These are phyloP conservation scores for Torymus tubicola DNA, from an alignment of 2,888 invertebrate species.

Conservation along the genomic window DNA sequence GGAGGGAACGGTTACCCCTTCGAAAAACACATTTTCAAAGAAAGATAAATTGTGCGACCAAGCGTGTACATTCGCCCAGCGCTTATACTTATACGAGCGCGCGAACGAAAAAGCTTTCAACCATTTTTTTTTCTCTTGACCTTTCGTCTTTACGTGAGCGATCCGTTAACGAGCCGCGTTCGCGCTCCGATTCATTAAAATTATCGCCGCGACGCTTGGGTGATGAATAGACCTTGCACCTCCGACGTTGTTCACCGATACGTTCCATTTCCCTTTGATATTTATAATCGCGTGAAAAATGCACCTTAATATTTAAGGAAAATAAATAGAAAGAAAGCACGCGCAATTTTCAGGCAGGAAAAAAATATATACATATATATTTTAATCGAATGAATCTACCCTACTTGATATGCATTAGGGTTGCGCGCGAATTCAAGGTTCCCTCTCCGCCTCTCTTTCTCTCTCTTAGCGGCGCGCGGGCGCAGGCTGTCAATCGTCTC, in stretches of 20 bases:
- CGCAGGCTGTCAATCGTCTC: conserved; percentile 34
- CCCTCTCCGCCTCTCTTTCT: not conserved
- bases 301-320: too few relatives aligned
- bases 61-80: not conserved
- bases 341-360: not conserved
- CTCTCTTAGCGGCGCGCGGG: not conserved
- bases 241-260: not conserved
- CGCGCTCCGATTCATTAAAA: conserved; percentile 52
- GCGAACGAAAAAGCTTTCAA: not conserved
- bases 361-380: not conserved
- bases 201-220: conserved; percentile 21
- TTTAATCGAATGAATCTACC: not conserved
- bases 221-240: conserved; percentile 20
- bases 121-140: conserved; percentile 26
- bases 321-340: too few relatives aligned
- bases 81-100: not conserved
- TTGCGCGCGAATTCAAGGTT: not conserved
- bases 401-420: not conserved
- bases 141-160: conserved; percentile 21
- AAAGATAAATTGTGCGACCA: conserved; percentile 29
- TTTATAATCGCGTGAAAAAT: too few relatives aligned
- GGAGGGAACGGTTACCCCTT: not conserved
- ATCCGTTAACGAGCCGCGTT: conserved; percentile 37
- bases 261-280: not conserved
- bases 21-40: conserved; percentile 43